A percentile compares a stretch with the other conserved stretches of the same genome.
Conservation (phyloP, 2,797 vertebrate genomes). For the Melanogrammus aeglefinus region DNA sequence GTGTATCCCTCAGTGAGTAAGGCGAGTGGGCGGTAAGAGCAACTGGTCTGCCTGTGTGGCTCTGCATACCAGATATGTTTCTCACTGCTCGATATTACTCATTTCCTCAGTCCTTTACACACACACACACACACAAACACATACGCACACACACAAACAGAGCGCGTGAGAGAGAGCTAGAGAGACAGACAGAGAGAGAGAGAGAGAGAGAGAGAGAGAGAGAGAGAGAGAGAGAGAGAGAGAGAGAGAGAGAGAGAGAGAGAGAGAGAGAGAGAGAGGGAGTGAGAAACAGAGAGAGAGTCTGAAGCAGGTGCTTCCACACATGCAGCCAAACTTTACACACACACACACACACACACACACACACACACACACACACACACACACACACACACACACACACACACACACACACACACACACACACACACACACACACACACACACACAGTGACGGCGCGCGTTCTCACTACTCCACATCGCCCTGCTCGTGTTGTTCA, state of each 20-base stretch:
- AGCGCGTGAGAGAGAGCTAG: constrained; percentile 36
- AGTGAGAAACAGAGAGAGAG: background rate
- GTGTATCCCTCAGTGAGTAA: constrained; percentile 75
- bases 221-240: background rate
- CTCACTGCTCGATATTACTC: constrained; percentile 82
- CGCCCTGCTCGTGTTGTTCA: constrained; percentile 64
- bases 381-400: constrained; percentile 13
- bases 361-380: constrained; percentile 20
- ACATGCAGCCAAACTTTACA: constrained; percentile 20
- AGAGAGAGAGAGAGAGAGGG: background rate
- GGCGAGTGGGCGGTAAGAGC: constrained; percentile 80
- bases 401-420: constrained; percentile 29
- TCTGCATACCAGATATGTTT: constrained; percentile 80
- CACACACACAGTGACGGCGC: background rate
- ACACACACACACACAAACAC: constrained; percentile 54
- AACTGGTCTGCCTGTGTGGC: constrained; percentile 80
- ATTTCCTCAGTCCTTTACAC: constrained; percentile 79
- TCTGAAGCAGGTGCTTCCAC: constrained; percentile 13
- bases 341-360: constrained; percentile 29
- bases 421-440: constrained; percentile 13
- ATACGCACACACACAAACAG: constrained; percentile 33
- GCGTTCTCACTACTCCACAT: constrained; percentile 58
- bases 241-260: constrained; percentile 38
- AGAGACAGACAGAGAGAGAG: background rate
- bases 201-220: background rate